phyloP scores from a whole-genome alignment of 2,113 vertebrate species.

The Osmerus mordax region DNA sequence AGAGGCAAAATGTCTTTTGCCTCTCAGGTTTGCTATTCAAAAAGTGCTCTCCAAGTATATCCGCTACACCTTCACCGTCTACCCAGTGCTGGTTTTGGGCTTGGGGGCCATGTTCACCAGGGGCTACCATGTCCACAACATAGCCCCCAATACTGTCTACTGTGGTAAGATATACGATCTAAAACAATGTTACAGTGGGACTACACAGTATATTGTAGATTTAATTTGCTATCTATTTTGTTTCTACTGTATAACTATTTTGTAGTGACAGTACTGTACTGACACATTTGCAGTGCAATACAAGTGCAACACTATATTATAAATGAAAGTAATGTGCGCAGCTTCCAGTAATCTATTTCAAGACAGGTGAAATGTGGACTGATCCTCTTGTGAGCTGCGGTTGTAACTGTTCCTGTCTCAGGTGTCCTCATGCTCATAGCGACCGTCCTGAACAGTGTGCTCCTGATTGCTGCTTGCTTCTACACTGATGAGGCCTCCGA shows the following conservation, averaged over 20 bases:
- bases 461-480: conserved; percentile 6
- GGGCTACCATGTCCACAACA: conserved; percentile 5
- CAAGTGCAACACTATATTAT: too few relatives aligned
- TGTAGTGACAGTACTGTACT: too few relatives aligned
- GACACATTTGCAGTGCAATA: too few relatives aligned
- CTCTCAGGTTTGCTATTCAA: conserved; percentile 43
- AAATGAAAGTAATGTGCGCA: too few relatives aligned
- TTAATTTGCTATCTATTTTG: too few relatives aligned
- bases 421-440: not conserved
- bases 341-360: too few relatives aligned
- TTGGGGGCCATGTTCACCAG: conserved; percentile 35
- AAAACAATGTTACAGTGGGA: too few relatives aligned
- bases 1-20: not conserved
- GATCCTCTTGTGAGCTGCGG: not conserved
- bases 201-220: too few relatives aligned
- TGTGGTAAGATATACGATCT: conserved; percentile 32
- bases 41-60: conserved; percentile 42
- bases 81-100: conserved; percentile 44
- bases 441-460: not conserved
- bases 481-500: not conserved
- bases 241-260: too few relatives aligned
- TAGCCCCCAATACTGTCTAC: conserved; percentile 34
- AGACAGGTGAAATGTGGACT: too few relatives aligned
- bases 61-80: conserved; percentile 48
- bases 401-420: not conserved